Conservation (phyloP, 2,888 invertebrate species). For the Carabus problematicus region DNA sequence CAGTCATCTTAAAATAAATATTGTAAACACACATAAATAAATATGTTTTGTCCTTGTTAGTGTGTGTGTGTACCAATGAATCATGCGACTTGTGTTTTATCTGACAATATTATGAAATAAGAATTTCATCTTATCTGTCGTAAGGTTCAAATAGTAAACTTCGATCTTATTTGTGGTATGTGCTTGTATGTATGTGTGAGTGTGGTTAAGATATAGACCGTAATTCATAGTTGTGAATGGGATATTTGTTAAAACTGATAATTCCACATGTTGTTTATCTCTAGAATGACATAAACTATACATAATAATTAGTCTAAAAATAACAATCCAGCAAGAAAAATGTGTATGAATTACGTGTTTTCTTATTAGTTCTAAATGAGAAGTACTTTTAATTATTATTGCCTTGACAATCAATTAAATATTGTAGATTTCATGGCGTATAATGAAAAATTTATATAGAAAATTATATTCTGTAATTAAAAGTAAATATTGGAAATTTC, state of each 20-base stretch:
- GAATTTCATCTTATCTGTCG: constrained; percentile 32
- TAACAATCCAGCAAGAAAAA: background rate
- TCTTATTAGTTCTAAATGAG: no score
- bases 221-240: constrained; percentile 24
- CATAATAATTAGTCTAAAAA: constrained; percentile 14
- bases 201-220: constrained; percentile 16
- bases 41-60: no score
- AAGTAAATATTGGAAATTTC: no score
- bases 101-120: constrained; percentile 24
- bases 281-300: constrained; percentile 3
- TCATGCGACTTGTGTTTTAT: constrained; percentile 10
- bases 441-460: no score
- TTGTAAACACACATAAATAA: no score
- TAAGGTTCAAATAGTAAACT: constrained; percentile 33
- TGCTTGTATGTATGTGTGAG: background rate
- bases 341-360: no score
- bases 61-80: background rate
- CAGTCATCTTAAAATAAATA: no score
- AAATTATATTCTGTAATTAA: no score
- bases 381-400: no score
- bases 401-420: no score
- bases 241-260: constrained; percentile 24
- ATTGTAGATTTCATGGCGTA: no score
- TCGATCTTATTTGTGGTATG: constrained; percentile 27
- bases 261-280: constrained; percentile 22